Conservation (phyloP, 2,888 invertebrate genomes). For the Cheilosia soror region DNA sequence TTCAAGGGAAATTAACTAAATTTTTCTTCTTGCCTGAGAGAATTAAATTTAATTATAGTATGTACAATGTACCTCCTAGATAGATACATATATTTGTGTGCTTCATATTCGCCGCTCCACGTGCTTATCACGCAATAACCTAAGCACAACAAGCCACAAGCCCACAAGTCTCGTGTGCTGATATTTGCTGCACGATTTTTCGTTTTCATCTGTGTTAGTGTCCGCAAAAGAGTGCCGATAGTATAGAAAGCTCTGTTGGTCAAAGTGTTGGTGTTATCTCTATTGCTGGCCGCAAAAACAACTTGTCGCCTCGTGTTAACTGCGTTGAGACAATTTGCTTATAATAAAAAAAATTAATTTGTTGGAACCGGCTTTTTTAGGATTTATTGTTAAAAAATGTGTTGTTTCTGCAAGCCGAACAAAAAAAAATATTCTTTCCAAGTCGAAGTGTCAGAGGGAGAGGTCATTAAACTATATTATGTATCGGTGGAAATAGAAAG, state of each 20-base stretch:
- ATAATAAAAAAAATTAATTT: neutral
- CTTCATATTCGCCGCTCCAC: constrained; percentile 28
- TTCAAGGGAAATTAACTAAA: neutral
- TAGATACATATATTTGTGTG: neutral
- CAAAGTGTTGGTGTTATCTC: constrained; percentile 8
- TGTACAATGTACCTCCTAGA: neutral
- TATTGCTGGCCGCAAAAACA: neutral
- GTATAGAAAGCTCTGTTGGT: constrained; percentile 5
- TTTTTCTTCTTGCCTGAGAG: neutral
- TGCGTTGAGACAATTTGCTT: neutral
- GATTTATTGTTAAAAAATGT: neutral
- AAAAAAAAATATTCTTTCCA: neutral
- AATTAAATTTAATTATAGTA: neutral
- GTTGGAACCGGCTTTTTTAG: neutral
- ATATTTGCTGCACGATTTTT: constrained; percentile 24
- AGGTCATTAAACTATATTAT: constrained; percentile 10
- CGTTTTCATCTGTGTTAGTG: constrained; percentile 7
- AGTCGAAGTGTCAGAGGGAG: neutral
- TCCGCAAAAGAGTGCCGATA: neutral
- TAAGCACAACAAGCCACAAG: constrained; percentile 25
- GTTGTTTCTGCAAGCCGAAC: neutral
- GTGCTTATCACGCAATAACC: constrained; percentile 55
- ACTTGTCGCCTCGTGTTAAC: constrained; percentile 8
- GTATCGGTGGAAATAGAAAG: neutral
- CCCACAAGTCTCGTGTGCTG: constrained; percentile 48